Evolutionary conservation across 2,113 vertebrate genomes (phyloP).

Genomic region (Lipotes vexillifer): DNA sequence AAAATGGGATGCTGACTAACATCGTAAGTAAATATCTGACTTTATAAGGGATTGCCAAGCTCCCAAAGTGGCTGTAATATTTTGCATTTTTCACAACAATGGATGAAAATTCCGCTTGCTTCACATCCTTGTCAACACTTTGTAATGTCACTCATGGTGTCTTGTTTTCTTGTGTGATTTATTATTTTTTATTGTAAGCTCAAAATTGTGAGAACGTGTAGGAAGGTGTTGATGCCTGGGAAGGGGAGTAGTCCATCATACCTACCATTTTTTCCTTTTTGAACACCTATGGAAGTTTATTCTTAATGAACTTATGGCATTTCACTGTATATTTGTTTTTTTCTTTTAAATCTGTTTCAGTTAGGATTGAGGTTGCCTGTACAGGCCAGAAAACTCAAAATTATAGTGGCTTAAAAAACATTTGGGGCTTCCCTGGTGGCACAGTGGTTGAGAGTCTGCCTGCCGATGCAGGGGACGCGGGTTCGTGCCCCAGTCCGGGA

Average conservation of each 20-base stretch:
- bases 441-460: too few relatives aligned
- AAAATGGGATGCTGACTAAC: neutral
- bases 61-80: neutral
- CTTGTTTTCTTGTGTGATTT: neutral
- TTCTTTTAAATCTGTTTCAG: neutral
- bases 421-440: too few relatives aligned
- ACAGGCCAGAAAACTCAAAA: neutral
- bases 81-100: neutral
- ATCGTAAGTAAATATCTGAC: neutral
- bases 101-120: neutral
- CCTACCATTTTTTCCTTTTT: neutral
- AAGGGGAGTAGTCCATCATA: neutral
- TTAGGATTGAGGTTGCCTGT: neutral
- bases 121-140: neutral
- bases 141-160: neutral
- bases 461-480: too few relatives aligned
- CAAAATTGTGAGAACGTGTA: neutral
- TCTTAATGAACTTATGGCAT: neutral
- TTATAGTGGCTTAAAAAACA: neutral
- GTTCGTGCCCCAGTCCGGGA: too few relatives aligned
- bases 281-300: neutral
- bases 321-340: neutral
- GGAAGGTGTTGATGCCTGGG: neutral
- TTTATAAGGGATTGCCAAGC: neutral
- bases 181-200: neutral